Evolutionary conservation across 2,888 invertebrate species (phyloP).

Genomic region (Iselma pallidipennis): DNA sequence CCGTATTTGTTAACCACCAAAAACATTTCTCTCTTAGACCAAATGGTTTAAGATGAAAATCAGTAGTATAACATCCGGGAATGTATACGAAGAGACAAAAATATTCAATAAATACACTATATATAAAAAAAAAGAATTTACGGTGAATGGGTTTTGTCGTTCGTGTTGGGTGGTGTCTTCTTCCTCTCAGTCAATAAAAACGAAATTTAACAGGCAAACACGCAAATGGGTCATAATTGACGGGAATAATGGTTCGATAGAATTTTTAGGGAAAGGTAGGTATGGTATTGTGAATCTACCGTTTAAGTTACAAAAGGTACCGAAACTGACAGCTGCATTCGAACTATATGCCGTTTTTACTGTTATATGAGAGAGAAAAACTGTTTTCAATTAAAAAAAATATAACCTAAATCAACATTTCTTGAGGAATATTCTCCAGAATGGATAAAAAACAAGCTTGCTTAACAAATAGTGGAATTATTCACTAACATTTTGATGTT

Average conservation of each 20-base stretch:
- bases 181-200: slow-evolving; percentile 20
- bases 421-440: too few relatives aligned
- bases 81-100: background rate
- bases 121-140: background rate
- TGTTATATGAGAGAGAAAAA: too few relatives aligned
- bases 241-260: slow-evolving; percentile 22
- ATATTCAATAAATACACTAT: background rate
- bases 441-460: too few relatives aligned
- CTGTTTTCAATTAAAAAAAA: too few relatives aligned
- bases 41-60: background rate
- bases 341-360: too few relatives aligned
- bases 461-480: too few relatives aligned
- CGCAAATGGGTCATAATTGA: slow-evolving; percentile 26
- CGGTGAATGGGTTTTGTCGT: background rate
- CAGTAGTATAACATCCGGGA: background rate
- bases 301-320: slow-evolving; percentile 9
- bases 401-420: too few relatives aligned
- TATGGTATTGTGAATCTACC: slow-evolving; percentile 6
- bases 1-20: slow-evolving; percentile 30
- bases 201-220: slow-evolving; percentile 11
- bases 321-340: slow-evolving; percentile 21
- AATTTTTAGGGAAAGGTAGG: slow-evolving; percentile 6
- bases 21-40: slow-evolving; percentile 18
- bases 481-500: too few relatives aligned
- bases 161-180: slow-evolving; percentile 17